Base-by-base conservation (phyloP, 2,888 invertebrate genomes). In the Craniophora ligustri region DNA sequence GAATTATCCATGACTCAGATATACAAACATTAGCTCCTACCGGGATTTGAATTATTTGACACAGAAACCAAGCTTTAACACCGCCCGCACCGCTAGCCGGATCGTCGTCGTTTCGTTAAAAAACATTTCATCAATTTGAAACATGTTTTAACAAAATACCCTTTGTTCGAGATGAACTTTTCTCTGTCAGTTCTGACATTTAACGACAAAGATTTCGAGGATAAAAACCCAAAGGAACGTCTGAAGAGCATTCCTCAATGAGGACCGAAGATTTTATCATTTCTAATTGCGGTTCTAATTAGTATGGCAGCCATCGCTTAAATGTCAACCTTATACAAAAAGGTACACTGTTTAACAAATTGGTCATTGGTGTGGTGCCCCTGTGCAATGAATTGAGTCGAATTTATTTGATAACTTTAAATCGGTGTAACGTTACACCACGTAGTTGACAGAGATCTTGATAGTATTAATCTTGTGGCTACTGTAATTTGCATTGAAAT, bases 241-340 rank as follows among this genome's bases (percentile, higher is more conserved):
- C 53, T 61, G 56, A 32, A 75, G 72, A 68, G 67, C 69, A 78
- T 78, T 78, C 74, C 66, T 63, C 39, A 58, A 53, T 59, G 38
- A 48, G 62, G 58, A 54, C 64, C 34, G 40, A 38, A 76, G 79
- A 82, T 81, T 65, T 64, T 78, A 82, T 82, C 82, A 54, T 68
- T 62, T 67, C 75, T 77, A 81, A 82, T 81, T 82, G 74, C 72
- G 56, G 67, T 67, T 71, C 76, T 81, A 82, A 86, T 85, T 81
- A 81, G 78, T 79, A 80, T 74, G 66, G 75, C 62, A 69, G 53
- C 67, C 77, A 72, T 66, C 56, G 67, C 55, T 76, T 72, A 65
- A 67, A 76, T 73, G 71, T 69, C 72, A 72, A 63, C 72, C 78
- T 72, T 73, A 72, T 67, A 72, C 62, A 75, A 70, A 77, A 74